Percentiles rank a stretch among this genome's conserved stretches.
phyloP scores from a whole-genome alignment of 37 sponge, comb jelly and placozoan species.

The Theonella swinhoei region DNA sequence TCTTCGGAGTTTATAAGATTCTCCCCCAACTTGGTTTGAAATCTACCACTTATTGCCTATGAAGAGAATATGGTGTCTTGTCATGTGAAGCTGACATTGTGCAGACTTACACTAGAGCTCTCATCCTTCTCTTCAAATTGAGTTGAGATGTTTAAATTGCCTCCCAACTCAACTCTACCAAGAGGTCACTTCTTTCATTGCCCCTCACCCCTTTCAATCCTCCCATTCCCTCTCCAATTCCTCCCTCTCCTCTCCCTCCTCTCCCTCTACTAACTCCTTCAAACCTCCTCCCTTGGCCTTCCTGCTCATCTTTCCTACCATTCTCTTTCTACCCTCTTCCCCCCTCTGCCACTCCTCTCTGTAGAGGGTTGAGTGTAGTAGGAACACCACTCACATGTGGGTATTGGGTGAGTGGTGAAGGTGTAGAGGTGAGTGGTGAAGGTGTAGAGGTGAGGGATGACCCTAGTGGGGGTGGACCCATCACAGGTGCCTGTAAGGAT shows the following conservation, averaged over 20 bases:
- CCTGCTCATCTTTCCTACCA: too few species aligned
- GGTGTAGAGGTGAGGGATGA: too few species aligned
- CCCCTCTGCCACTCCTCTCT: too few species aligned
- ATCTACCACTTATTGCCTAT: background rate
- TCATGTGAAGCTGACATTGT: too few species aligned
- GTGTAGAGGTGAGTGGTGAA: too few species aligned
- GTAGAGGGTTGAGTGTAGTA: background rate
- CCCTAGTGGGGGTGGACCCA: background rate
- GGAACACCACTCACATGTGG: too few species aligned
- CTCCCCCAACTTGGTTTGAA: slow-evolving; percentile 39
- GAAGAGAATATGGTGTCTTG: too few species aligned
- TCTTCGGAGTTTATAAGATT: slow-evolving; percentile 29
- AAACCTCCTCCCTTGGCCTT: background rate
- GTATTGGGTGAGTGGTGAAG: background rate
- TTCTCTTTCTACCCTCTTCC: too few species aligned
- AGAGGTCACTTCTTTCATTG: background rate
- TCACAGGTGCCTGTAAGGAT: background rate
- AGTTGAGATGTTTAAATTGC: slow-evolving; percentile 48
- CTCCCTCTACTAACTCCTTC: background rate
- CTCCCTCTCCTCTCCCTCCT: background rate
- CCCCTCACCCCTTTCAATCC: background rate
- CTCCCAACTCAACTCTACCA: slow-evolving; percentile 15
- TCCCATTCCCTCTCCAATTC: background rate
- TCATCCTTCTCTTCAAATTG: slow-evolving; percentile 72
- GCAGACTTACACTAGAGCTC: background rate